Conservation (phyloP, 92 coral and sea anemone genomes). For the Phenganax stokvisi region DNA sequence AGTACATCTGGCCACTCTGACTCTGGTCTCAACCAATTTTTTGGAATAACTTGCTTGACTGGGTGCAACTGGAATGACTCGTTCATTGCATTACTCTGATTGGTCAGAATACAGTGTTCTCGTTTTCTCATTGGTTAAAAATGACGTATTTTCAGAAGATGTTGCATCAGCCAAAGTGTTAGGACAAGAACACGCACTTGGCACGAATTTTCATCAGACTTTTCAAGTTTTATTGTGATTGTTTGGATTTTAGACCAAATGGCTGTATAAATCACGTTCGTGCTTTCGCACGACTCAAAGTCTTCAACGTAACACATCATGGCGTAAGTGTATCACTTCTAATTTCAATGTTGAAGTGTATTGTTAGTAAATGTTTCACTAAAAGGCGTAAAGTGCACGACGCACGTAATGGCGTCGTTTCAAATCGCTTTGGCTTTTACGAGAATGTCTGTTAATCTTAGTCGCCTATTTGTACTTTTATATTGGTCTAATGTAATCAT, state of each 20-base stretch:
- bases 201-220: constrained; percentile 29
- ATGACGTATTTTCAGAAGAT: constrained; percentile 7
- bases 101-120: background rate
- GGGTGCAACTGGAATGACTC: constrained; percentile 2
- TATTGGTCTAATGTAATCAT: no score
- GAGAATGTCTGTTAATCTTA: no score
- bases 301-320: constrained; percentile 22
- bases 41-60: background rate
- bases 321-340: constrained; percentile 28
- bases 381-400: no score
- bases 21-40: constrained; percentile 1
- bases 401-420: no score
- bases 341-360: background rate
- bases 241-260: constrained; percentile 23
- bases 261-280: constrained; percentile 24
- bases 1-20: background rate
- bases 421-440: no score
- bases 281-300: constrained; percentile 24
- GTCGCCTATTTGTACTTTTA: no score
- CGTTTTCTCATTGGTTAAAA: constrained; percentile 24
- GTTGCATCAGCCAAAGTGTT: constrained; percentile 92
- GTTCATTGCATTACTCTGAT: constrained; percentile 7
- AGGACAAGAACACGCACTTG: constrained; percentile 53
- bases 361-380: background rate
- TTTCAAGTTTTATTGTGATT: background rate